phyloP scores from a whole-genome alignment of 2,113 vertebrate species.

The Martes martes region DNA sequence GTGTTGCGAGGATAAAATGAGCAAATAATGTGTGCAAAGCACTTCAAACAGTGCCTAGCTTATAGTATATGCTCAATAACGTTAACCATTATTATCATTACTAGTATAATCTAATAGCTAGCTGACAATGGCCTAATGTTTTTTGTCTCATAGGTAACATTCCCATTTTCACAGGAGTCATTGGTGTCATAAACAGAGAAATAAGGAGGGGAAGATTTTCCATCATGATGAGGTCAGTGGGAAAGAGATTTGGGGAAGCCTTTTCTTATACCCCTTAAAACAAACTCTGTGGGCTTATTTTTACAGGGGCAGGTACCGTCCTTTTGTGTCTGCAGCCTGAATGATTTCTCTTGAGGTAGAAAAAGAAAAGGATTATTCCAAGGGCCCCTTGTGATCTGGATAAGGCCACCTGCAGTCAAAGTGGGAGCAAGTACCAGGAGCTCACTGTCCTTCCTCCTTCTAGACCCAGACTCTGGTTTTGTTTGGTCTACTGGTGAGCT shows the following conservation, averaged over 20 bases:
- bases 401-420: background rate
- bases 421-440: background rate
- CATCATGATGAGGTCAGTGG: background rate
- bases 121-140: background rate
- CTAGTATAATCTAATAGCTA: slow-evolving; percentile 17
- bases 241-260: background rate
- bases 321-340: background rate
- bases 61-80: slow-evolving; percentile 1
- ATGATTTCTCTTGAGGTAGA: slow-evolving; percentile 16
- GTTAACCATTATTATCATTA: background rate
- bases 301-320: background rate
- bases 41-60: background rate
- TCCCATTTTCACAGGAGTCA: background rate
- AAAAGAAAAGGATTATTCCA: slow-evolving; percentile 17
- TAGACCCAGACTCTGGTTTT: background rate
- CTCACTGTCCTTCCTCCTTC: background rate
- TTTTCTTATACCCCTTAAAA: slow-evolving; percentile 6
- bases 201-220: background rate
- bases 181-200: background rate
- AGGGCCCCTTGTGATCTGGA: background rate
- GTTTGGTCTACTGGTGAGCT: background rate
- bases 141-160: slow-evolving; percentile 17
- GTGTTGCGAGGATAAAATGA: background rate
- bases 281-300: slow-evolving; percentile 20
- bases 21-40: background rate